Conservation (phyloP, 2,888 invertebrate genomes). For the Hedychridium roseum region DNA sequence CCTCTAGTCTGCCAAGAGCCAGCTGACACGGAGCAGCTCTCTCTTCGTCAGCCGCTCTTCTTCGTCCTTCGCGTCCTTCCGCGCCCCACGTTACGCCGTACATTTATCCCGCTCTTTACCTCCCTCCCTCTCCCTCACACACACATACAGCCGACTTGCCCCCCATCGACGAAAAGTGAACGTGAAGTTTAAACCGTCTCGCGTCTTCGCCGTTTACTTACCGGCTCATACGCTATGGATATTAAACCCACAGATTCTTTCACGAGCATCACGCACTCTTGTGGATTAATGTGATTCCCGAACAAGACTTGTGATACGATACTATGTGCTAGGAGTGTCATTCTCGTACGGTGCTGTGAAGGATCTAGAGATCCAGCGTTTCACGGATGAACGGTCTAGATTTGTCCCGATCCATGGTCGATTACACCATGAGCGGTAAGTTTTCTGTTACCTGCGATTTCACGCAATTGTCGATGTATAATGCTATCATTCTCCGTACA, state of each 20-base stretch:
- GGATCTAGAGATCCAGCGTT: not conserved
- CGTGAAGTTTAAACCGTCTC: too few relatives aligned
- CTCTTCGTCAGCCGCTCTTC: slow-evolving; percentile 27
- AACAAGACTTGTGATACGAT: too few relatives aligned
- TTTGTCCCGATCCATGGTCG: slow-evolving; percentile 43
- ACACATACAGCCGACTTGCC: not conserved
- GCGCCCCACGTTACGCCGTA: slow-evolving; percentile 12
- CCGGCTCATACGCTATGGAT: too few relatives aligned
- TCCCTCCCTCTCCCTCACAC: not conserved
- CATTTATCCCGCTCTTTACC: slow-evolving; percentile 13
- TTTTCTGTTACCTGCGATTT: too few relatives aligned
- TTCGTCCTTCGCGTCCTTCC: slow-evolving; percentile 8
- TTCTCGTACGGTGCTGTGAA: too few relatives aligned
- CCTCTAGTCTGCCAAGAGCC: slow-evolving; percentile 61
- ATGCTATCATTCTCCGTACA: too few relatives aligned
- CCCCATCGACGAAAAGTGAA: not conserved
- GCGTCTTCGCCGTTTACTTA: too few relatives aligned
- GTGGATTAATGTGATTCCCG: too few relatives aligned
- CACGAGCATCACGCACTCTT: too few relatives aligned
- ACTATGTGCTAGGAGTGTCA: too few relatives aligned
- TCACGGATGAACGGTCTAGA: slow-evolving; percentile 47
- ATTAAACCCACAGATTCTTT: too few relatives aligned
- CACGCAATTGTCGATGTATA: too few relatives aligned
- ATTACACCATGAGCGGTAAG: slow-evolving; percentile 55
- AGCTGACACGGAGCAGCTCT: slow-evolving; percentile 58